Evolutionary conservation across 2,888 invertebrate genomes (phyloP), one percentile per base, ranked within the genome.

Genomic region (Asteroscopus sphinx): DNA sequence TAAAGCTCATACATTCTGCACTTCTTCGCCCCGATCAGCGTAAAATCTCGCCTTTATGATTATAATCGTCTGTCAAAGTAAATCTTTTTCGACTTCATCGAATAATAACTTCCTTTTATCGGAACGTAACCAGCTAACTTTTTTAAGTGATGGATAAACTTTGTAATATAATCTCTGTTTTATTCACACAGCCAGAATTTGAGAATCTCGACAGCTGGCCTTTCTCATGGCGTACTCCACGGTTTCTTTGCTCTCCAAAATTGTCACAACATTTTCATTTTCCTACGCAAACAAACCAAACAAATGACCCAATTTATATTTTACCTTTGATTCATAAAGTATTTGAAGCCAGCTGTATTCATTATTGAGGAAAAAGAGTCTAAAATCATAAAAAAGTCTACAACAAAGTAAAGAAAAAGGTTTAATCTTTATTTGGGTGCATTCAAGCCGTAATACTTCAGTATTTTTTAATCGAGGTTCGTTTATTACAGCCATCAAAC

Each of bases 131-230:
- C 70, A 73, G 48, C 60, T 41, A 71, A 70, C 73, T 70, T 76
- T 64, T n/a, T 73, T 66, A 76, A 76, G 65, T 70, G 71, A 76
- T 76, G 74, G 71, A 55, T 68, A 73, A 76, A 76, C 75, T 76
- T 76, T 45, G 67, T 68, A 66, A 76, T 73, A 68, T 76, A 73
- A 76, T 73, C 67, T 65, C 52, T 40, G 40, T 73, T 74, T 71
- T 68, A 70, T 70, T 65, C 74, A 63, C 62, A 73, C 58, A 61
- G 54, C 55, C 58, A 45, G 45, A 63, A 61, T 73, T 70, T 68
- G 62, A 39, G 63, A 63, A 59, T 69, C 55, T 67, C 59, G 53
- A 52, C 69, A 69, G 63, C 59, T 70, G 69, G 58, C 40, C 48
- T 48, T 44, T 35, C 26, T 47, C 40, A 35, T 52, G 36, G 60